Evolutionary conservation across 2,797 vertebrate species (phyloP).

Genomic region (Manis javanica): DNA sequence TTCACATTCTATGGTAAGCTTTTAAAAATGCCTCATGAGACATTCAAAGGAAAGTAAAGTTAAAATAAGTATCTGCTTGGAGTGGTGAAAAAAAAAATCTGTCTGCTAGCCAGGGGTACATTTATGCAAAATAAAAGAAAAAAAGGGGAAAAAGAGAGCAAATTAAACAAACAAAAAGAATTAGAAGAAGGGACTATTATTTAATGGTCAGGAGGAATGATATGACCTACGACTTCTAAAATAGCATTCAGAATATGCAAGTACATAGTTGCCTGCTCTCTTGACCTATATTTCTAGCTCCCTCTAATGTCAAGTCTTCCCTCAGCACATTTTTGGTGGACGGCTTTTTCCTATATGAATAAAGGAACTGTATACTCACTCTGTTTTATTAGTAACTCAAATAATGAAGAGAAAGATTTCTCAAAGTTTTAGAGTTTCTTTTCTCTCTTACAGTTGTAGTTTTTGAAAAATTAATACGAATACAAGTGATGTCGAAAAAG

Average conservation of each 20-base stretch:
- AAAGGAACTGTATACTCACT: conserved; percentile 67
- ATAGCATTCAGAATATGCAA: conserved; percentile 97
- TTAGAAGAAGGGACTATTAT: conserved; percentile 90
- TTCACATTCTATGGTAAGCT: conserved; percentile 90
- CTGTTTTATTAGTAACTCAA: conserved; percentile 71
- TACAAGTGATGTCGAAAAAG: conserved; percentile 17
- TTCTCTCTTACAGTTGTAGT: conserved; percentile 55
- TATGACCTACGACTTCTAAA: conserved; percentile 94
- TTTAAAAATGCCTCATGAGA: conserved; percentile 94
- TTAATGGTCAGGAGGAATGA: conserved; percentile 93
- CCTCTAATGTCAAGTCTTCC: conserved; percentile 90
- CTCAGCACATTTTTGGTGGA: conserved; percentile 76
- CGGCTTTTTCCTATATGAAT: conserved; percentile 76
- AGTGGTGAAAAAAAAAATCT: conserved; percentile 87
- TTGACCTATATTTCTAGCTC: conserved; percentile 88
- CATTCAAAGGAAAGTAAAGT: conserved; percentile 93
- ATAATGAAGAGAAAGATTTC: conserved; percentile 65
- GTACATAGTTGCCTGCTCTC: conserved; percentile 99
- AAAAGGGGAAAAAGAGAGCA: conserved; percentile 82
- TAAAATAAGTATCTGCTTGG: conserved; percentile 90
- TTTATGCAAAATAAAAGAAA: conserved; percentile 88
- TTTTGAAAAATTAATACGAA: conserved; percentile 72
- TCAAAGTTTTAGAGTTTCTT: conserved; percentile 63
- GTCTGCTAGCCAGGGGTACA: conserved; percentile 87
- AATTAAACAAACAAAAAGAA: conserved; percentile 79